Conservation (phyloP, 2,888 invertebrate genomes). For the Cheilosia impressa region DNA sequence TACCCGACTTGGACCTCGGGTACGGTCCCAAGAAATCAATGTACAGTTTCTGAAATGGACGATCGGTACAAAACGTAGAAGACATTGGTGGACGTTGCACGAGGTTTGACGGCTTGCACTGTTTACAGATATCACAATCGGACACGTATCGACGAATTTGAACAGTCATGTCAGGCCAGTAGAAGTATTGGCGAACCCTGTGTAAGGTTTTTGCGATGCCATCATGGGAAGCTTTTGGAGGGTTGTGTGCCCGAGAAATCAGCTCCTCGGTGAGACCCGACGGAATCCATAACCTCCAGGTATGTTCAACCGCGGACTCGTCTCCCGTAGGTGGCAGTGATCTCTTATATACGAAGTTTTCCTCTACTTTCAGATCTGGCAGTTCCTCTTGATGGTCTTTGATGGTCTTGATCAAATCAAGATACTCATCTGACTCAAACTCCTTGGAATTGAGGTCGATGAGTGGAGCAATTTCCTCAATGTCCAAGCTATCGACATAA, state of each 20-base stretch:
- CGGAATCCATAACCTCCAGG: constrained; percentile 43
- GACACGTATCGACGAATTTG: constrained; percentile 1
- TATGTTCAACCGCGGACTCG: background rate
- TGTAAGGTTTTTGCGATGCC: constrained; percentile 33
- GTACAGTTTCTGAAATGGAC: background rate
- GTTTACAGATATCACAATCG: background rate
- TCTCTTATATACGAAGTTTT: constrained; percentile 16
- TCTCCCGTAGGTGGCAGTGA: constrained; percentile 1
- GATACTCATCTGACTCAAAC: background rate
- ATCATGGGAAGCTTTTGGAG: constrained; percentile 12
- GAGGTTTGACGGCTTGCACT: constrained; percentile 13
- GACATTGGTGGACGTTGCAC: constrained; percentile 1
- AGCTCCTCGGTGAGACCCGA: constrained; percentile 12
- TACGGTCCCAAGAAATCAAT: constrained; percentile 12
- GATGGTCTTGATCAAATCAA: background rate
- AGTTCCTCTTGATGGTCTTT: background rate
- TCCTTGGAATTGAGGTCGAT: constrained; percentile 21
- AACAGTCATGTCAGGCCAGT: constrained; percentile 14
- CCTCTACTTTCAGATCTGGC: constrained; percentile 14
- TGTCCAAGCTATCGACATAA: constrained; percentile 1
- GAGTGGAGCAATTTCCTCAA: background rate
- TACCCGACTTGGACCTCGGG: background rate
- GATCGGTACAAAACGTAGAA: background rate
- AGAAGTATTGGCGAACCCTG: background rate
- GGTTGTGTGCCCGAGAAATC: constrained; percentile 25